Evolutionary conservation across 2,797 vertebrate species (phyloP), one percentile per base, ranked within the genome.

Genomic region (Otolemur crassicaudatus): DNA sequence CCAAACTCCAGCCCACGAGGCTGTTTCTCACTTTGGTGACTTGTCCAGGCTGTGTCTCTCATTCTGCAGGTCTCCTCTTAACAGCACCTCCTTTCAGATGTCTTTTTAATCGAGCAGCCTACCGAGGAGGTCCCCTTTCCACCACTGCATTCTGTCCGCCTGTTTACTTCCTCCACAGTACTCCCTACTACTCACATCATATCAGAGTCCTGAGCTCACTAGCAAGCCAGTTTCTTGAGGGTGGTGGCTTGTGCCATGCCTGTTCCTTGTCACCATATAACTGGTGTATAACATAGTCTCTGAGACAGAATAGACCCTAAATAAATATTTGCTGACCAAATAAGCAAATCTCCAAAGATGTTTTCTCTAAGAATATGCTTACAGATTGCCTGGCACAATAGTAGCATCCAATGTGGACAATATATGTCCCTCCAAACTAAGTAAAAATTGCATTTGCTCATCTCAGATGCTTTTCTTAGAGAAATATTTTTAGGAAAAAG

Each of bases 241-340:
- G 6, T 4, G 10, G 9, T 3, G 3, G 5, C 0, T 7, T 31
- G 4, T 1, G 23, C 43, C 12, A 5, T 10, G 69, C 12, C 29
- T 73, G 23, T n/a, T 60, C 49, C 67, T 49, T 58, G 37, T 16
- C 61, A 79, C 3, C 2, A 1, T 25, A 1, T 34, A n/a, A 58
- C 12, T 49, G 2, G 0, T 0, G 5, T 37, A 13, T 11, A 53
- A 0, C 9, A 4, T 0, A 31, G 34, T 49, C 63, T 1, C 40
- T 23, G 23, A 58, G 40, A n/a, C 7, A 34, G 1, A n/a, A 23
- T 8, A 60, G 46, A 37, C 5, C 60, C 61, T n/a, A 49, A 16
- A 46, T 72, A 63, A 87, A 9, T 70, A 27, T 22, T 43, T 92
- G 16, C 65, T 92, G 20, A 49, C 40, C 7, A 1, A 63, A 31